Evolutionary conservation across 2,888 invertebrate genomes (phyloP), one percentile per base, ranked within the genome.

Genomic region (Scelioninae gen. 1): DNA sequence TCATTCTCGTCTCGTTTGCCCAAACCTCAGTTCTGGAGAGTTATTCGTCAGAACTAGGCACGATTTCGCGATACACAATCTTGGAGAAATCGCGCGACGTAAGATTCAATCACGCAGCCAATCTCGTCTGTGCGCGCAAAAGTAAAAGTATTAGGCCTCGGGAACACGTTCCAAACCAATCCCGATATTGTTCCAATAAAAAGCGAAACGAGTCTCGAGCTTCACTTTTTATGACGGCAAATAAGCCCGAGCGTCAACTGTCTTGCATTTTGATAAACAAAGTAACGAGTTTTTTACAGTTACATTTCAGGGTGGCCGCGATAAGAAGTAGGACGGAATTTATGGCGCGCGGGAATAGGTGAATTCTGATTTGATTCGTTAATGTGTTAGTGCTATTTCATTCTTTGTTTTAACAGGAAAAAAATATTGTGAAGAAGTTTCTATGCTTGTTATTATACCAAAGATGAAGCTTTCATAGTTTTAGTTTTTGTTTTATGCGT

Each of bases 191-290:
- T 85, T 68, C 85, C 85, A 83, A 87, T 88, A 87, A 88, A 87
- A 84, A 31, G 91, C 86, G 93, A 93, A 86, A 89, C 92, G 87
- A 93, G 93, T 15, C 93, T 93, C 16, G 51, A 93, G 84, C 15
- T 93, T 29, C 93, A 92, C 93, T 75, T 83, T 85, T 84, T 82
- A 91, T 86, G 93, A 93, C 43, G 68, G 11, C 34, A 51, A 72
- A 78, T 86, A 82, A 65, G 62, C 63, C 11, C 15, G 13, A 32
- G n/a, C 38, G 62, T 51, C 71, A 58, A 63, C 38, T 71, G 80
- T 51, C 74, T 62, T 68, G 66, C 72, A 79, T 79, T 74, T 68
- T 80, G 53, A 79, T 79, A 66, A 65, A 76, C 43, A 76, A 60
- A 60, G 51, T 51, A 66, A 66, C 63, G 66, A 58, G 56, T 5